These are phyloP conservation scores for Mnemiopsis leidyi DNA, from an alignment of 37 sponge, comb jelly and placozoan genomes.

Conservation along the genomic window DNA sequence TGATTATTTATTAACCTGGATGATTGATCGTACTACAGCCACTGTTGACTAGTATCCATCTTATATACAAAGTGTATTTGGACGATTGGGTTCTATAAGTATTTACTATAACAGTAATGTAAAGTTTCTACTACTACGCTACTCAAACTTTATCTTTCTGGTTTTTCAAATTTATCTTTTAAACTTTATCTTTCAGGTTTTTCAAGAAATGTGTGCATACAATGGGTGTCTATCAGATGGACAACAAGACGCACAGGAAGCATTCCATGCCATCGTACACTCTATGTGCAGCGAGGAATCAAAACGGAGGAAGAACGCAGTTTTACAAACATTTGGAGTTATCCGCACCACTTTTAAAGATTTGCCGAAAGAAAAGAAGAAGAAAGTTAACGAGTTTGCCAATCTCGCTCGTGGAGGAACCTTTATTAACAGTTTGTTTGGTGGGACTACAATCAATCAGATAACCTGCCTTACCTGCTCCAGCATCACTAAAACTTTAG, in stretches of 20 bases:
- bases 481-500: constrained; percentile 31
- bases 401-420: background rate
- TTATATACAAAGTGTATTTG: no score
- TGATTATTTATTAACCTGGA: no score
- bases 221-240: constrained; percentile 49
- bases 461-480: constrained; percentile 22
- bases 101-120: no score
- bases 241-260: constrained; percentile 58
- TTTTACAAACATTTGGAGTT: background rate
- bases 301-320: background rate
- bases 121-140: no score
- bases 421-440: constrained; percentile 19
- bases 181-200: constrained; percentile 1
- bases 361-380: constrained; percentile 26
- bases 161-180: no score
- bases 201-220: constrained; percentile 57
- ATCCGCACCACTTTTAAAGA: background rate
- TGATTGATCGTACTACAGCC: no score
- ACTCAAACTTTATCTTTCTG: no score
- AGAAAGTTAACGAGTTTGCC: constrained; percentile 10
- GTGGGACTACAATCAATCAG: constrained; percentile 43
- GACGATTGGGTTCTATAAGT: no score
- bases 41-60: no score
- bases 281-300: constrained; percentile 51
- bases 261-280: constrained; percentile 45